Evolutionary conservation across 1,140 invertebrate genomes (phyloP), one percentile per base, ranked within the genome.

Genomic region (Protaetia brevitarsis): DNA sequence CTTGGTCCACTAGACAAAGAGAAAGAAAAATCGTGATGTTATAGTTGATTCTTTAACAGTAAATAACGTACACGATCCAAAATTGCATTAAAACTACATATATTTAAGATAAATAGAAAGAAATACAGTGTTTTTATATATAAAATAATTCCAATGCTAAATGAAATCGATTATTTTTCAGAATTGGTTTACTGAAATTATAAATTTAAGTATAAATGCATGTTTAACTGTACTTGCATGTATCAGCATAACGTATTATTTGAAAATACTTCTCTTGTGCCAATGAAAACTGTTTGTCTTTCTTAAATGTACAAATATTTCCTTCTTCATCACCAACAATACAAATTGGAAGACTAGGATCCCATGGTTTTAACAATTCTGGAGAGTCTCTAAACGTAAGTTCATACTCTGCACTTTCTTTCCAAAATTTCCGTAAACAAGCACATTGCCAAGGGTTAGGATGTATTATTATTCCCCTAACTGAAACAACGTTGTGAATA

Each of bases 391-490:
- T 8, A 5, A 51, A 5, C 6, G 26, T 23, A 51, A 51, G 21
- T 23, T 51, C 26, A 3, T 6, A 7, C 2, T 4, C 3, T 19
- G 11, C 19, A 10, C 26, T 51, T 10, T 21, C 41, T 5, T 19
- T 51, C 41, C 19, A 51, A 19, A 51, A 51, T 10, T 16, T 19
- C 19, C 41, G 13, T 6, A 51, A 51, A 51, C 41, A 51, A 19
- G 41, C 41, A 51, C 41, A 51, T 51, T 51, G 41, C 41, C 41
- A 51, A 16, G 41, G 41, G 26, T 51, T 51, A 16, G 41, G 41
- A 19, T 23, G 19, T 10, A 51, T 51, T 21, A 16, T 23, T 19
- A 51, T 5, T 26, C 26, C 3, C 3, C 19, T 3, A 19, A 51
- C 41, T 23, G 0, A 7, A 1, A 3, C 6, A 21, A 51, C 41